Conservation (phyloP, 2,888 invertebrate species). For the Acheta domesticus region DNA sequence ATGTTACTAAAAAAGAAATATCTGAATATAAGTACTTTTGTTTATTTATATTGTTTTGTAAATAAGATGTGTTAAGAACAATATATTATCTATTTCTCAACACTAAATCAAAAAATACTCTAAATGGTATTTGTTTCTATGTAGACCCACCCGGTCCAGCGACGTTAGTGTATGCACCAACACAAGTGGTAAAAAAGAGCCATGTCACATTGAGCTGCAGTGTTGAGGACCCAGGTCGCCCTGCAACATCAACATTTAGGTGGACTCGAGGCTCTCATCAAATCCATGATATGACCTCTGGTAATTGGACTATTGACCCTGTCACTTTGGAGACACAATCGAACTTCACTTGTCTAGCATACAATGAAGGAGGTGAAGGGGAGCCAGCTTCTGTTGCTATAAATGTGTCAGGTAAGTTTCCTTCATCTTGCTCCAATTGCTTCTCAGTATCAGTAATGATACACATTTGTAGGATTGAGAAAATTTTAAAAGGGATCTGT, state of each 20-base stretch:
- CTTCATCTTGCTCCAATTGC: not conserved
- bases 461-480: too few species aligned
- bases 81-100: not conserved
- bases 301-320: constrained; percentile 76
- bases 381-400: constrained; percentile 64
- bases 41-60: not conserved
- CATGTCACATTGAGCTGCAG: constrained; percentile 79
- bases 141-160: constrained; percentile 84
- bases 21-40: not conserved
- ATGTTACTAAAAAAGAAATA: not conserved
- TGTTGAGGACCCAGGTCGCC: constrained; percentile 78
- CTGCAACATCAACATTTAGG: constrained; percentile 49
- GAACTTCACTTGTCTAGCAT: constrained; percentile 85
- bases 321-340: constrained; percentile 81
- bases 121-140: constrained; percentile 38
- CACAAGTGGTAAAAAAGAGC: constrained; percentile 75
- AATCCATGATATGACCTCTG: constrained; percentile 69
- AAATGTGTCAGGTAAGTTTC: constrained; percentile 62
- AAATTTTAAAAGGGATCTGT: too few species aligned
- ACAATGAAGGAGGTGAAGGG: constrained; percentile 80
- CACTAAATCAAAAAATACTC: not conserved
- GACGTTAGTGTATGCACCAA: constrained; percentile 67
- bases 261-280: constrained; percentile 77
- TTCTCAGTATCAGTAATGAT: too few species aligned
- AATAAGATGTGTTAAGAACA: not conserved